A percentile compares a stretch with the other conserved stretches of the same genome.
phyloP scores from a whole-genome alignment of 2,888 invertebrate genomes.

The Cerastis leucographa region DNA sequence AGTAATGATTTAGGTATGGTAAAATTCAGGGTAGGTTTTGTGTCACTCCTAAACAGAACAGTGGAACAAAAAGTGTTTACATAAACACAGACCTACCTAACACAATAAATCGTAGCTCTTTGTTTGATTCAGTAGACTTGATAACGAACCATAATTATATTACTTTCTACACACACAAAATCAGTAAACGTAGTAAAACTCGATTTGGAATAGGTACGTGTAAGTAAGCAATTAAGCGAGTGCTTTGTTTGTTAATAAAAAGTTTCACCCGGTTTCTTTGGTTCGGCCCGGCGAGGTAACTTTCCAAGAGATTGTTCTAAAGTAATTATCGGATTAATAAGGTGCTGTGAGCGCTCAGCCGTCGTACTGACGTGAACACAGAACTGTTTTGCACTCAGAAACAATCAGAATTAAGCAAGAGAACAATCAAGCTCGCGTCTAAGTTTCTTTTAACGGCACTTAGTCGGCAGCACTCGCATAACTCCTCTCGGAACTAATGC shows the following conservation, averaged over 20 bases:
- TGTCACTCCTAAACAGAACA: not conserved
- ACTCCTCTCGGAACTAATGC: constrained; percentile 88
- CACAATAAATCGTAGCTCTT: constrained; percentile 29
- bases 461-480: constrained; percentile 86
- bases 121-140: constrained; percentile 54
- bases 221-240: constrained; percentile 81
- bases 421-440: constrained; percentile 88
- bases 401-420: constrained; percentile 89
- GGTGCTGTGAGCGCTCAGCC: constrained; percentile 80
- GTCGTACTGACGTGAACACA: constrained; percentile 83
- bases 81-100: constrained; percentile 25
- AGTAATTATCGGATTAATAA: constrained; percentile 90
- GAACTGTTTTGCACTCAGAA: constrained; percentile 86
- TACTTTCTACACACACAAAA: constrained; percentile 62
- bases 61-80: not conserved
- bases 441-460: constrained; percentile 90
- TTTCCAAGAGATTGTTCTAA: constrained; percentile 88
- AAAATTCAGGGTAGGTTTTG: not conserved
- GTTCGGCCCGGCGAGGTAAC: constrained; percentile 78
- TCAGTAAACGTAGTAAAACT: constrained; percentile 61
- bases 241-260: constrained; percentile 85
- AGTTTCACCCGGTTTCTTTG: constrained; percentile 81
- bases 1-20: not conserved
- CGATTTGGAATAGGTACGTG: constrained; percentile 71
- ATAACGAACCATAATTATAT: constrained; percentile 64